Evolutionary conservation across 2,797 vertebrate genomes (phyloP).

Genomic region (Cirrhinus molitorella): DNA sequence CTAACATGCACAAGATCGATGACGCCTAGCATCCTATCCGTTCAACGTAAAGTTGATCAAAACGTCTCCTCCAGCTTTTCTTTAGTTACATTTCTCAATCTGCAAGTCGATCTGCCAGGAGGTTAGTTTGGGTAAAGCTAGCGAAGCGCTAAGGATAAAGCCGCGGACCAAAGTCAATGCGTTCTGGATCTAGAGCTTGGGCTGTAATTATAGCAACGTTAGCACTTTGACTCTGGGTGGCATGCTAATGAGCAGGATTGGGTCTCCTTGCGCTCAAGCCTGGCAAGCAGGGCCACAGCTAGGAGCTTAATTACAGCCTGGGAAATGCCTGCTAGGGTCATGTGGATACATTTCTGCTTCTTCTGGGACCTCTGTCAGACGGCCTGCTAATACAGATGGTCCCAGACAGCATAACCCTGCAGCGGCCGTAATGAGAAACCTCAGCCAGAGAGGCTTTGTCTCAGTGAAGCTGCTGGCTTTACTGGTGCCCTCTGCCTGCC

Average conservation of each 20-base stretch:
- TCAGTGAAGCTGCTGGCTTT: slow-evolving; percentile 42
- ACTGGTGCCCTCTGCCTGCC: slow-evolving; percentile 56
- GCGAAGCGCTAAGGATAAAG: slow-evolving; percentile 7
- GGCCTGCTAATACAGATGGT: slow-evolving; percentile 64
- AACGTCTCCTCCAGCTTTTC: slow-evolving; percentile 13
- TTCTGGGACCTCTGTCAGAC: slow-evolving; percentile 58
- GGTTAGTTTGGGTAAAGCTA: slow-evolving; percentile 26
- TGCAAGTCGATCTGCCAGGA: slow-evolving; percentile 20
- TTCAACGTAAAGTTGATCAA: not conserved
- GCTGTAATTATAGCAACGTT: slow-evolving; percentile 52
- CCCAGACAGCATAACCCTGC: slow-evolving; percentile 63
- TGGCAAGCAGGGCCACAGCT: slow-evolving; percentile 57
- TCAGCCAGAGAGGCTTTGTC: slow-evolving; percentile 57
- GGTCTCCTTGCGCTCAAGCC: slow-evolving; percentile 29
- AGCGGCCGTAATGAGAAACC: slow-evolving; percentile 63
- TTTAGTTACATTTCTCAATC: slow-evolving; percentile 11
- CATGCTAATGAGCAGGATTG: slow-evolving; percentile 49
- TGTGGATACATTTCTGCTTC: slow-evolving; percentile 53
- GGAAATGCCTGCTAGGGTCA: slow-evolving; percentile 62
- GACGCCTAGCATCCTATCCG: not conserved
- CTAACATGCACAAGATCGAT: slow-evolving; percentile 13
- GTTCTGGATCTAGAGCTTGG: slow-evolving; percentile 18
- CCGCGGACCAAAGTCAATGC: slow-evolving; percentile 33
- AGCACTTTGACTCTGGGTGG: slow-evolving; percentile 34
- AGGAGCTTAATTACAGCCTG: slow-evolving; percentile 69